Percentiles rank a stretch among this genome's conserved stretches.
Conservation (phyloP, 2,113 vertebrate genomes). For the Gulo gulo region DNA sequence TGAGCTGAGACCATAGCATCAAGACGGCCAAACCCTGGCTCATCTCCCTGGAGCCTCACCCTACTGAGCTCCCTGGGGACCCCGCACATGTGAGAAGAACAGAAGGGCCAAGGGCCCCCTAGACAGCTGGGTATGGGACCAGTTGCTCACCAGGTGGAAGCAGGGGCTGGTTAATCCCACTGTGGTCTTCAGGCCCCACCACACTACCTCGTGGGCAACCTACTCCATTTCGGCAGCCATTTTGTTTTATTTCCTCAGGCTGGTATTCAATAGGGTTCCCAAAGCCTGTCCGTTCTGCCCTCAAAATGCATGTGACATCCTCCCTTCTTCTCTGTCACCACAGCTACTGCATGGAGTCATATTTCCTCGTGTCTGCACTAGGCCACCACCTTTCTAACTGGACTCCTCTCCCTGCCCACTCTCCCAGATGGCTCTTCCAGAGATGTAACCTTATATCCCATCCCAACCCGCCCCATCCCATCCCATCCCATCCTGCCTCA, state of each 20-base stretch:
- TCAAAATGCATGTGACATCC: neutral
- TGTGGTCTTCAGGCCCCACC: neutral
- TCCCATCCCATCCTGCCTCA: neutral
- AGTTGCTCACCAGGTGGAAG: conserved; percentile 17
- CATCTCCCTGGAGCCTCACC: neutral
- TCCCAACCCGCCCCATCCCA: neutral
- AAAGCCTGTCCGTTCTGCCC: neutral
- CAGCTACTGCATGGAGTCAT: neutral
- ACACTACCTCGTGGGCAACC: neutral
- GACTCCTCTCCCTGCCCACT: neutral
- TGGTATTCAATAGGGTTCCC: neutral
- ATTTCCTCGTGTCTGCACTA: neutral
- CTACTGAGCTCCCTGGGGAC: conserved; percentile 28
- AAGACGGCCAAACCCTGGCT: neutral
- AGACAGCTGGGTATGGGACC: conserved; percentile 51
- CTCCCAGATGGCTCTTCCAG: neutral
- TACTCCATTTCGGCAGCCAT: neutral
- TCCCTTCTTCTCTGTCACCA: neutral
- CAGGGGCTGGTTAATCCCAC: neutral
- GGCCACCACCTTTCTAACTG: neutral
- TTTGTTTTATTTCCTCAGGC: conserved; percentile 10
- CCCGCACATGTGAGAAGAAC: conserved; percentile 25
- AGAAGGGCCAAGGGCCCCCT: neutral
- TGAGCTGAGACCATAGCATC: conserved; percentile 44
- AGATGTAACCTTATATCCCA: neutral